Base-by-base conservation (phyloP, 2,113 vertebrate species). In the Aix galericulata region DNA sequence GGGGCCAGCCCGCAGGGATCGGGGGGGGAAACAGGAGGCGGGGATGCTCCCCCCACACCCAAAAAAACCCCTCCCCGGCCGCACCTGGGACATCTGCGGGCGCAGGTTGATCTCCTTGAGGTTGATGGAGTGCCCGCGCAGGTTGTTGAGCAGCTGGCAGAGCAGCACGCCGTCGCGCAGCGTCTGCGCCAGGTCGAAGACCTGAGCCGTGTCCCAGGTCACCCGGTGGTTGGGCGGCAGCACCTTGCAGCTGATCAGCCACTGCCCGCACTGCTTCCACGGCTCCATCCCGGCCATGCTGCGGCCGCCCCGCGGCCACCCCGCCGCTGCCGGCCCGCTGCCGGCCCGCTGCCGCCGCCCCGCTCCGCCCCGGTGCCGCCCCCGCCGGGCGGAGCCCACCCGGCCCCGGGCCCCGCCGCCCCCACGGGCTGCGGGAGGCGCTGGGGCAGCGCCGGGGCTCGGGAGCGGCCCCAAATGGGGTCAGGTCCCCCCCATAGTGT, bases 41-140 rank as follows among this genome's bases (percentile, higher is more conserved):
- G 46, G 46, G 46, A 21, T 46, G 46, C 46, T 13, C 40, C 40
- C 40, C 40, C 40, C 38, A 40, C 38, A 40, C 40, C 40, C 40
- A 13, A 40, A 40, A 40, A 40, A 40, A 40, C 12, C 38, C 40
- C 40, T 40, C 40, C 13, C 40, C 40, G 40, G 58, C n/a, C 59
- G 34, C 78, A 99, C 99, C 99, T 99, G 99, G 97, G 99, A 99
- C 99, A 99, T 99, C 95, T 99, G 99, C 22, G 99, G 99, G 67
- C 99, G 97, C 91, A 99, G 98, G 97, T 99, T 99, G 98, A 99
- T 99, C 95, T 99, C 99, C 98, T 99, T 99, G 46, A 99, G 98
- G 97, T 99, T 99, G 98, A 99, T 98, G 97, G 98, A 98, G 94
- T 98, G 99, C 67, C 98, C 94, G 91, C 98, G 97, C 89, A 99